Percentiles rank a stretch among this genome's conserved stretches.
Evolutionary conservation across 37 sponge, comb jelly and placozoan species (phyloP).

Genomic region (Tethya wilhelma): DNA sequence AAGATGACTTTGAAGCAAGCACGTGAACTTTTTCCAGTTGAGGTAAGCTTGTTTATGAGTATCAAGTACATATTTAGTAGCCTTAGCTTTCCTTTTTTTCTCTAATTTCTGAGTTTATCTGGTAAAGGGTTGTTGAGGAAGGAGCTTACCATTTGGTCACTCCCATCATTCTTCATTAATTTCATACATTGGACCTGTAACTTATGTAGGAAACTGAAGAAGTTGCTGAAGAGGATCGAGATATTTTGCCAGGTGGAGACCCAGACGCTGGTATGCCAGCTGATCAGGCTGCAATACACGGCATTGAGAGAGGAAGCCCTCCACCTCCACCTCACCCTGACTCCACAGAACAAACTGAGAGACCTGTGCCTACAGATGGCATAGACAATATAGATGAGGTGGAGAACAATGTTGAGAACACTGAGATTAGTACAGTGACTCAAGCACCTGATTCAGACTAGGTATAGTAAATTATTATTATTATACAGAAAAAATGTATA

Average conservation of each 20-base stretch:
- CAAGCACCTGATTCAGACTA: constrained; percentile 36
- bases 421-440: background rate
- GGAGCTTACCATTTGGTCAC: too few species aligned
- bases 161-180: too few species aligned
- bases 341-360: background rate
- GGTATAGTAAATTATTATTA: background rate
- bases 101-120: too few species aligned
- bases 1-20: constrained; percentile 79
- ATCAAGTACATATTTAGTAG: background rate
- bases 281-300: constrained; percentile 48
- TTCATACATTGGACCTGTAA: too few species aligned
- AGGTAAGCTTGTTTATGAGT: constrained; percentile 30
- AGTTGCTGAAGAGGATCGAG: constrained; percentile 27
- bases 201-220: constrained; percentile 45
- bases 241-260: constrained; percentile 70
- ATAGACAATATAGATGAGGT: background rate
- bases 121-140: too few species aligned
- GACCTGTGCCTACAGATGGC: constrained; percentile 3
- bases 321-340: background rate
- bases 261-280: constrained; percentile 76
- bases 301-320: constrained; percentile 45
- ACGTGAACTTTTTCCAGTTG: constrained; percentile 62
- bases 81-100: too few species aligned
- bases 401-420: constrained; percentile 2
- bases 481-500: too few species aligned